Evolutionary conservation across 2,113 vertebrate genomes (phyloP).

Genomic region (Thunnus thynnus): DNA sequence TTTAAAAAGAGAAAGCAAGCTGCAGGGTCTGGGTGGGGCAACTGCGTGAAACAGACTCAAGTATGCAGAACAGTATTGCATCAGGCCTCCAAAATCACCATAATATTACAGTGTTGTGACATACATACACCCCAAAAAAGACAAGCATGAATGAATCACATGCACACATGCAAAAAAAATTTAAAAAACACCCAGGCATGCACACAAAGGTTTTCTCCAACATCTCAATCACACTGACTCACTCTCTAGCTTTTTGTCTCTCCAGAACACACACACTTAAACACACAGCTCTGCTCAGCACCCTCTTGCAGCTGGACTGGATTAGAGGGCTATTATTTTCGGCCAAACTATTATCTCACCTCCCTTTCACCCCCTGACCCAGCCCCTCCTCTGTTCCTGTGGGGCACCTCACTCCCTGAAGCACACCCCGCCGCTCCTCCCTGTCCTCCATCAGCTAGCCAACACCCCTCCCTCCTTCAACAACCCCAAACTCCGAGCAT

Average conservation of each 20-base stretch:
- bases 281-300: constrained; percentile 49
- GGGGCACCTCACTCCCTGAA: constrained; percentile 67
- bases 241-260: constrained; percentile 25
- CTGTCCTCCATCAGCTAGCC: constrained; percentile 53
- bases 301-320: constrained; percentile 78
- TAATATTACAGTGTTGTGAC: background rate
- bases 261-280: constrained; percentile 14
- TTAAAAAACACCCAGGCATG: background rate
- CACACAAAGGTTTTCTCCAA: constrained; percentile 36
- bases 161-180: background rate
- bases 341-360: constrained; percentile 84
- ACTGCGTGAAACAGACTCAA: constrained; percentile 5
- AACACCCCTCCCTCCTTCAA: constrained; percentile 39
- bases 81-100: background rate
- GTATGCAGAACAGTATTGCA: background rate
- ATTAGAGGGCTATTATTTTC: constrained; percentile 79
- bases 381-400: constrained; percentile 78
- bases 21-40: constrained; percentile 29
- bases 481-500: constrained; percentile 59
- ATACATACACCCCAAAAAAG: background rate
- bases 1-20: background rate
- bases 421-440: constrained; percentile 52
- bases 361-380: constrained; percentile 79
- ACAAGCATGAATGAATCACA: constrained; percentile 14
- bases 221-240: constrained; percentile 40